Percentiles rank a stretch among this genome's conserved stretches.
Conservation (phyloP, 2,888 invertebrate species). For the Acleris emargana region DNA sequence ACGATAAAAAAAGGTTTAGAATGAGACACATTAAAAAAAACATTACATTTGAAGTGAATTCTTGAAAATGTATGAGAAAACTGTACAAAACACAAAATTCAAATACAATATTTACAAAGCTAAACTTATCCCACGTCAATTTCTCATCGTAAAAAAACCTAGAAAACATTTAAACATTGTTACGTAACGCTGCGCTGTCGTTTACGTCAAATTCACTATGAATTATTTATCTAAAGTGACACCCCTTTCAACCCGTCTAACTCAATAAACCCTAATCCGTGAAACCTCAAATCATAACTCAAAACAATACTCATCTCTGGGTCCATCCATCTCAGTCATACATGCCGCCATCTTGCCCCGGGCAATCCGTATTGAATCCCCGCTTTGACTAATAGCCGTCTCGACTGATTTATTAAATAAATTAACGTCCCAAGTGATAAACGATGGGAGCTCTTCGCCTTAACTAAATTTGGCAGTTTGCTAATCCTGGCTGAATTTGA, state of each 20-base stretch:
- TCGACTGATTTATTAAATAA: conserved; percentile 78
- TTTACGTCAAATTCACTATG: background rate
- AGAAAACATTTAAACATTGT: no score
- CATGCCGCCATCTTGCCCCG: conserved; percentile 48
- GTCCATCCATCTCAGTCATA: conserved; percentile 73
- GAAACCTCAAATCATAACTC: conserved; percentile 33
- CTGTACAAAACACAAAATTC: no score
- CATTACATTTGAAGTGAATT: no score
- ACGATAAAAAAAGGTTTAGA: no score
- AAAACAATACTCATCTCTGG: conserved; percentile 39
- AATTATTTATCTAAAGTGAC: background rate
- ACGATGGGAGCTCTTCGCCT: conserved; percentile 53
- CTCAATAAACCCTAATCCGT: conserved; percentile 11
- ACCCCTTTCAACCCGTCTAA: conserved; percentile 3
- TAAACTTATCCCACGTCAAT: no score
- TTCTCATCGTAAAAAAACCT: no score
- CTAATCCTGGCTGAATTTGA: conserved; percentile 27
- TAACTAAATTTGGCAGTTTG: conserved; percentile 39
- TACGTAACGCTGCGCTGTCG: background rate
- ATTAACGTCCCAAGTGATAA: conserved; percentile 68
- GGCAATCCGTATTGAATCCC: conserved; percentile 64
- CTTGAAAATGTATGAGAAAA: no score
- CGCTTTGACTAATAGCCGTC: conserved; percentile 69
- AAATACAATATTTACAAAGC: no score
- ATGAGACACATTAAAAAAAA: no score